Percentiles rank a stretch among this genome's conserved stretches.
phyloP scores from a whole-genome alignment of 2,113 vertebrate species.

The Mobula hypostoma region DNA sequence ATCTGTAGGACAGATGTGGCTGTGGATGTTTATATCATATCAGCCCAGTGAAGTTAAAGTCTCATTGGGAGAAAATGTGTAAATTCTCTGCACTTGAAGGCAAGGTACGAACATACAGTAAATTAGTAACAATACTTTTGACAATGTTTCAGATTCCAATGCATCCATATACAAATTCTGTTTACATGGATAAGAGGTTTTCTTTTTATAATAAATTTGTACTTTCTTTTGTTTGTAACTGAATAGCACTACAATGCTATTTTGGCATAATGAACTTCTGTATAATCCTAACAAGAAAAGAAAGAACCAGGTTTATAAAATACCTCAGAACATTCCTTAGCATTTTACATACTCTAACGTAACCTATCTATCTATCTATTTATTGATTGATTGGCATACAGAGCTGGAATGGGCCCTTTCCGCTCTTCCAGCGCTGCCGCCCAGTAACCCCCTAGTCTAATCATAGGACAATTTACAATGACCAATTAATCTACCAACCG shows the following conservation, averaged over 20 bases:
- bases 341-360: neutral
- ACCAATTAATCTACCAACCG: too few species aligned
- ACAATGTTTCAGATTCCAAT: neutral
- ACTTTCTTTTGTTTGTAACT: neutral
- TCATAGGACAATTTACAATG: too few species aligned
- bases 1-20: neutral
- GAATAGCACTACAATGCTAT: neutral
- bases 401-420: too few species aligned
- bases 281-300: neutral
- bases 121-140: neutral
- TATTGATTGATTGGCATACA: too few species aligned
- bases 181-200: neutral
- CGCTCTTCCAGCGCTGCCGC: too few species aligned
- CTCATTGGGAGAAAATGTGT: conserved; percentile 6
- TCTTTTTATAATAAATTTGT: neutral
- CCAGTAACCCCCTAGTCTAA: too few species aligned
- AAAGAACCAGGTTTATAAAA: neutral
- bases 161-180: neutral
- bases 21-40: conserved; percentile 12
- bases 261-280: neutral
- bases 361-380: too few species aligned
- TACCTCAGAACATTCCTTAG: neutral
- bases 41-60: conserved; percentile 8
- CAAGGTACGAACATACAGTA: neutral
- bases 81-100: neutral